A percentile compares a stretch with the other conserved stretches of the same genome.
Conservation (phyloP, 1,140 invertebrate genomes). For the Nephila pilipes region DNA sequence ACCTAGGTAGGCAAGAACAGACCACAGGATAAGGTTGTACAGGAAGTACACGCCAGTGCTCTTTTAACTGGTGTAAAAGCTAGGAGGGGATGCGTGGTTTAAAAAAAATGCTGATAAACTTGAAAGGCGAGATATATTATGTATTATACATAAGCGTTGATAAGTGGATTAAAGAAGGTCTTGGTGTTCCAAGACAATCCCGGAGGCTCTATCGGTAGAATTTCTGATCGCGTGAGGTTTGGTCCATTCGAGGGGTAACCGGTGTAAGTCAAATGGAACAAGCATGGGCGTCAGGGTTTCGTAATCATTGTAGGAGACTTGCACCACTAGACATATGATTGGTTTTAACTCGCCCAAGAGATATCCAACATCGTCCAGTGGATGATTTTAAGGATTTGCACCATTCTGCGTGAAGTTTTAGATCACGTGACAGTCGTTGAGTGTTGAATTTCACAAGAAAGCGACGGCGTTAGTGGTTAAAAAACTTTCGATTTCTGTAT, state of each 20-base stretch:
- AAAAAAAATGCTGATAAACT: not conserved
- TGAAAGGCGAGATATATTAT: slow-evolving; percentile 50
- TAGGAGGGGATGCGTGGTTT: not conserved
- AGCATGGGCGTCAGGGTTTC: not conserved
- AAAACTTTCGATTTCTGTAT: not conserved
- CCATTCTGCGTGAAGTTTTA: not conserved
- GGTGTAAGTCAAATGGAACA: not conserved
- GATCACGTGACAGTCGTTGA: not conserved
- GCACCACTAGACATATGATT: not conserved
- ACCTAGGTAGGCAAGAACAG: not conserved
- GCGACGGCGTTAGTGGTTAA: not conserved
- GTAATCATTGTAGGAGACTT: not conserved
- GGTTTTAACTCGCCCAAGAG: not conserved
- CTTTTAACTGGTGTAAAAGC: slow-evolving; percentile 18
- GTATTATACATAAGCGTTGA: slow-evolving; percentile 51
- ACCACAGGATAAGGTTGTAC: slow-evolving; percentile 31
- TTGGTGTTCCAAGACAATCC: not conserved
- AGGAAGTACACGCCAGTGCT: slow-evolving; percentile 42
- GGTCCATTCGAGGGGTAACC: not conserved
- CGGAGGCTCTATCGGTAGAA: not conserved
- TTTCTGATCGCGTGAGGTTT: slow-evolving; percentile 14
- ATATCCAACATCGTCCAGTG: not conserved
- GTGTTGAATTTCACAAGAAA: slow-evolving; percentile 3
- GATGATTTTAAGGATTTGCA: not conserved
- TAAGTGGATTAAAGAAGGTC: slow-evolving; percentile 44